These are phyloP conservation scores for Sarcophaga caerulescens DNA, from an alignment of 2,888 invertebrate genomes.

Conservation along the genomic window DNA sequence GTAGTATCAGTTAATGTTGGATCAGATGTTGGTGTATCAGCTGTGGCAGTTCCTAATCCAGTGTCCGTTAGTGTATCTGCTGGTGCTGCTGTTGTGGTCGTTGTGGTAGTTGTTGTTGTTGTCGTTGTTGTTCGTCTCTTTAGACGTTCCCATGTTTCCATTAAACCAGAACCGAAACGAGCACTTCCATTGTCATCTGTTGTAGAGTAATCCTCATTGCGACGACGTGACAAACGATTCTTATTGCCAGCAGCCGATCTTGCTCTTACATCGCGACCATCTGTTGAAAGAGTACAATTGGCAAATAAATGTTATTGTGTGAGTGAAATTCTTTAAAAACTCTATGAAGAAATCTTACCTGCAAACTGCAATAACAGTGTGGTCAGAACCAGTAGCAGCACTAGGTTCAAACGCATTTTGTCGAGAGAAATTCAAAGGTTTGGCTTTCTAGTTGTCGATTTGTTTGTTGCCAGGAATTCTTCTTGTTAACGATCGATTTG, in stretches of 20 bases:
- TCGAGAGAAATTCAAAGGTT: background rate
- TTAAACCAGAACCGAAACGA: background rate
- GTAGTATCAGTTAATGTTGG: background rate
- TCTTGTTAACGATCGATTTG: background rate
- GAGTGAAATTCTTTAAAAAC: background rate
- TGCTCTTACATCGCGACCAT: constrained; percentile 14
- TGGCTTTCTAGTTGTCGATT: background rate
- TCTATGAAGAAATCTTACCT: constrained; percentile 32
- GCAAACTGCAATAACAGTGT: constrained; percentile 42
- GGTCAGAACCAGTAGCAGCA: constrained; percentile 33
- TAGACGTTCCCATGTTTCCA: background rate
- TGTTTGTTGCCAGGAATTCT: constrained; percentile 8
- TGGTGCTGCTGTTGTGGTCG: background rate
- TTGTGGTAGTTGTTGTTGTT: constrained; percentile 3
- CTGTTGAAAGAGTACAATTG: background rate
- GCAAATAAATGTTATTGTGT: background rate
- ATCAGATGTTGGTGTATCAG: background rate
- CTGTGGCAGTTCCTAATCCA: constrained; percentile 18
- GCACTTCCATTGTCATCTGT: background rate
- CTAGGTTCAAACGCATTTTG: constrained; percentile 45
- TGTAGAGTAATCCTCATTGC: background rate
- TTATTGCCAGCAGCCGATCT: background rate
- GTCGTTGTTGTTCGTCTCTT: background rate
- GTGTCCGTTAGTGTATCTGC: background rate
- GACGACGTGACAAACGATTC: constrained; percentile 11